These are phyloP conservation scores for Marronus borbonicus DNA, from an alignment of 2,888 invertebrate genomes.

Conservation along the genomic window DNA sequence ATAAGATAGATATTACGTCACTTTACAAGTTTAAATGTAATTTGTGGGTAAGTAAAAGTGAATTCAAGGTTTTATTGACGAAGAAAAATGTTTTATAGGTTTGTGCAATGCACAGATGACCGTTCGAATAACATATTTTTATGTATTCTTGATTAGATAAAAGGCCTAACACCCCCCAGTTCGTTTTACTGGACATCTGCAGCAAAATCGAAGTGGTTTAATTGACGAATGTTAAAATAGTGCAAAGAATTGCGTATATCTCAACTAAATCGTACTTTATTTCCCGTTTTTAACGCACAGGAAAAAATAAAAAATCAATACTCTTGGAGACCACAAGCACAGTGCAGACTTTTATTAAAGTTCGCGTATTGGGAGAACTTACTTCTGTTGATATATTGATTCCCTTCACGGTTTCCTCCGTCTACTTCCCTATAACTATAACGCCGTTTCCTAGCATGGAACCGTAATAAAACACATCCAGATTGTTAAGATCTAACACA, in stretches of 20 bases:
- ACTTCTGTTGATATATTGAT: constrained; percentile 1
- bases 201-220: no score
- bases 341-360: neutral
- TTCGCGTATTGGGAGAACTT: neutral
- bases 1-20: constrained; percentile 7
- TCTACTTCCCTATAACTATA: neutral
- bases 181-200: no score
- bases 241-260: neutral
- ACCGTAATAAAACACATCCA: constrained; percentile 11
- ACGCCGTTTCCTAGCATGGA: neutral
- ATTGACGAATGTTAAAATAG: no score
- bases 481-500: neutral
- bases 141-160: no score
- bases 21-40: constrained; percentile 4
- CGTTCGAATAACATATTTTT: no score
- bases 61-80: constrained; percentile 7
- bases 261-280: neutral
- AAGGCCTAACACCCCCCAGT: no score
- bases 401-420: neutral
- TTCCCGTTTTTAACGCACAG: constrained; percentile 3
- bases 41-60: constrained; percentile 7
- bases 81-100: no score
- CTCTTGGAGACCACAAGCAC: constrained; percentile 6
- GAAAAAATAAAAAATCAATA: constrained; percentile 12
- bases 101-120: no score